phyloP scores from a whole-genome alignment of 2,797 vertebrate species.

The Aldrovandia affinis region DNA sequence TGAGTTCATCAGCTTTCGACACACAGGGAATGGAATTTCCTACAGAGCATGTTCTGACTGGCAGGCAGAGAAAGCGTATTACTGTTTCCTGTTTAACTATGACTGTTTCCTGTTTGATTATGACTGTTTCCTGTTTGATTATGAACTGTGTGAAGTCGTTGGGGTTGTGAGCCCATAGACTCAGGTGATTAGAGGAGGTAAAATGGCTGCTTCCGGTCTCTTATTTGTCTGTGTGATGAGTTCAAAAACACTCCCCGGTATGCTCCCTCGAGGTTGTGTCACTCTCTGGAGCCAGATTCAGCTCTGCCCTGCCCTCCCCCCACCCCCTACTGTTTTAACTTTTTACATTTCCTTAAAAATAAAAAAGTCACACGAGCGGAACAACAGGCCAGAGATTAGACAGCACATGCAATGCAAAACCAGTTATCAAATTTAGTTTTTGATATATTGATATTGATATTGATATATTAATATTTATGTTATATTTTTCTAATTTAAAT shows the following conservation, averaged over 20 bases:
- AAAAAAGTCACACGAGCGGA: neutral
- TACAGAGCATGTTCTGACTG: neutral
- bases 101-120: neutral
- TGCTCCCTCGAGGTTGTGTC: neutral
- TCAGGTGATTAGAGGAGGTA: neutral
- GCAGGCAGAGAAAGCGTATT: neutral
- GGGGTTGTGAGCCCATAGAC: neutral
- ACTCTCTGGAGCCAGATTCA: neutral
- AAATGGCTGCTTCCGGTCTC: neutral
- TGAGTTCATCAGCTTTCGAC: neutral
- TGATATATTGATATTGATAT: too few species aligned
- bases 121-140: neutral
- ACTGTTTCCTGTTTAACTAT: neutral
- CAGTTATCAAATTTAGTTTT: too few species aligned
- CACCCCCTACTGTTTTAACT: neutral
- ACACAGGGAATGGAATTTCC: neutral
- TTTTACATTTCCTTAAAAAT: neutral
- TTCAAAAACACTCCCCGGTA: neutral
- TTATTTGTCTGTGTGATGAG: neutral
- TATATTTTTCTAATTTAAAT: too few species aligned
- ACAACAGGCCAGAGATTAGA: neutral
- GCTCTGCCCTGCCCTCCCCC: neutral
- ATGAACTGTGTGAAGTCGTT: neutral
- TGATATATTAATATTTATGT: too few species aligned
- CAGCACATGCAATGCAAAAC: too few species aligned